These are phyloP conservation scores for Setophaga petechia DNA, from an alignment of 2,113 vertebrate genomes.

Conservation along the genomic window DNA sequence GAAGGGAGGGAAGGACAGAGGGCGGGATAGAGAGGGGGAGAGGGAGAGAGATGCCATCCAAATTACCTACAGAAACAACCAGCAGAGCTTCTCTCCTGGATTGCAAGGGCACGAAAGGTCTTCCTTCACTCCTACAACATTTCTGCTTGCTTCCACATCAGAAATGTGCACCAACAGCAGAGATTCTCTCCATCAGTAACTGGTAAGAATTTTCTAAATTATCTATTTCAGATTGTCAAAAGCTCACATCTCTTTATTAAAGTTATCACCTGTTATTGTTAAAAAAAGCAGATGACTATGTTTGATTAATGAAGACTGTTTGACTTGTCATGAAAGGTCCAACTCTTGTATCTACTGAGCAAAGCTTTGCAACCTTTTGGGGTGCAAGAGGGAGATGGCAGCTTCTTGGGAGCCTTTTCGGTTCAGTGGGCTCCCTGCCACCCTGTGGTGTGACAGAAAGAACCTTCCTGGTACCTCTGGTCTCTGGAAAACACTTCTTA, in stretches of 20 bases:
- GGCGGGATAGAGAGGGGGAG: neutral
- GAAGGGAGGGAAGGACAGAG: slow-evolving; percentile 1
- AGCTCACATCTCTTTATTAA: neutral
- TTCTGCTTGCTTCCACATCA: neutral
- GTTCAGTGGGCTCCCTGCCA: neutral
- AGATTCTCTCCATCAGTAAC: neutral
- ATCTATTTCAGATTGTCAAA: neutral
- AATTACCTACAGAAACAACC: slow-evolving; percentile 1
- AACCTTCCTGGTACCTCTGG: neutral
- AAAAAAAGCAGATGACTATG: neutral
- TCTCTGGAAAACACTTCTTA: neutral
- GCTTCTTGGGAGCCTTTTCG: neutral
- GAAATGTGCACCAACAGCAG: neutral
- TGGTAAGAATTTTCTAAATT: slow-evolving; percentile 52
- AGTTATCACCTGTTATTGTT: neutral
- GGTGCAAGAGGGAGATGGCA: neutral
- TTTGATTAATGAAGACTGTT: neutral
- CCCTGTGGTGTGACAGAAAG: neutral
- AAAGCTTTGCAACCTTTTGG: neutral
- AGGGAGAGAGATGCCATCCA: neutral
- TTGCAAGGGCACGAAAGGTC: neutral
- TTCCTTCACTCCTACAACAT: neutral
- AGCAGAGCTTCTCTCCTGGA: neutral
- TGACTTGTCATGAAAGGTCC: neutral
- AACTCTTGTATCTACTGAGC: neutral